Evolutionary conservation across 2,797 vertebrate species (phyloP), one percentile per base, ranked within the genome.

Genomic region (Sebastes wilsoni): DNA sequence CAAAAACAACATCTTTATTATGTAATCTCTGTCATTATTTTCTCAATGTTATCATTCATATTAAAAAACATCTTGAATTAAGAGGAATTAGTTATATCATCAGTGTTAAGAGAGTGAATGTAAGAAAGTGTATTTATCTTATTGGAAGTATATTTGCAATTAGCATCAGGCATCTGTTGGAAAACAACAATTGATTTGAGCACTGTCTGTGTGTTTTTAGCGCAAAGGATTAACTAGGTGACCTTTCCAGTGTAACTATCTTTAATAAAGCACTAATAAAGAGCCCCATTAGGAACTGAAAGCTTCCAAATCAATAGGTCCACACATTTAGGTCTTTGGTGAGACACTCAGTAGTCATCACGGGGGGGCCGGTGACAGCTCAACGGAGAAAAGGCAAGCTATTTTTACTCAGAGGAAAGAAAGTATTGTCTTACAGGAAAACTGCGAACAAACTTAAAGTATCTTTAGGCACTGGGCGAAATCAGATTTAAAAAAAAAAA

Each of bases 251-350:
- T 74, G 64, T 77, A 87, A 85, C 77, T 82, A 54, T 78, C 83
- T 72, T 82, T 89, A 87, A 80, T 84, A 80, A 81, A 64, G 72
- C 68, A 46, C 75, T 70, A 85, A 79, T 88, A 82, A 92, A 83
- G 73, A 86, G 81, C 3, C 25, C 61, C 71, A 83, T 87, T 85
- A 83, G 73, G 68, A 86, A 42, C 68, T 55, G 70, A 90, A 80
- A 87, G 83, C 84, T 61, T 85, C 78, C 70, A 49, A 79, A 91
- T 91, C 91, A 87, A 91, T 91, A 87, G 22, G 22, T 78, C 61
- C 67, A 81, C 88, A 82, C 79, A 77, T 88, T 83, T 66, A 87
- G 69, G 76, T 68, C 82, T 82, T 76, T 76, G 73, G 65, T 84
- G 68, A 88, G 87, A 80, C 69, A 84, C 78, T 84, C 82, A 66